A percentile compares a stretch with the other conserved stretches of the same genome.
Evolutionary conservation across 23 tunicate species (phyloP).

Genomic region (Botrylloides violaceus): DNA sequence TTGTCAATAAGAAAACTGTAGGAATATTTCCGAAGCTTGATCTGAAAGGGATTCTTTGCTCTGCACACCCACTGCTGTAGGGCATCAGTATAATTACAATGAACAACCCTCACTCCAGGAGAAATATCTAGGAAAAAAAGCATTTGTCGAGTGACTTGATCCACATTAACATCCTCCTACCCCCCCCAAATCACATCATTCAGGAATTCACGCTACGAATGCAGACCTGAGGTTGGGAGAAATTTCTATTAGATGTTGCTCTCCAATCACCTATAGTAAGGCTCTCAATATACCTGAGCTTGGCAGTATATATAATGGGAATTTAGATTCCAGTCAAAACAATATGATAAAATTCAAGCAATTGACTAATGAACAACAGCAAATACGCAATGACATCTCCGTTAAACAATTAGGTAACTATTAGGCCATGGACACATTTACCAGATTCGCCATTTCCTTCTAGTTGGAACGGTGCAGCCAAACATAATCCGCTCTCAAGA

Average conservation of each 20-base stretch:
- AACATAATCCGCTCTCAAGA: slow-evolving; percentile 43
- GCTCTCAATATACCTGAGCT: no score
- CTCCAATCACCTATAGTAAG: no score
- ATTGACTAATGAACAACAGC: not conserved
- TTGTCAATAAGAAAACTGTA: slow-evolving; percentile 50
- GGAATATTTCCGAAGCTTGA: slow-evolving; percentile 36
- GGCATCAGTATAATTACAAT: slow-evolving; percentile 54
- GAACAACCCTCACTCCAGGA: slow-evolving; percentile 54
- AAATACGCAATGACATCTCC: not conserved
- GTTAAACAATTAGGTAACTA: no score
- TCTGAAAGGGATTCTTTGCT: slow-evolving; percentile 57
- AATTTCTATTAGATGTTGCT: no score
- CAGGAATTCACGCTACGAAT: no score
- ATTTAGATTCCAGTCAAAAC: no score
- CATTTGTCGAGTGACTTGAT: no score
- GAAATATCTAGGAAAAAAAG: slow-evolving; percentile 29
- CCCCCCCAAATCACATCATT: no score
- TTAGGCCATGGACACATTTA: not conserved
- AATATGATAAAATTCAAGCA: not conserved
- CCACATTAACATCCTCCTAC: no score
- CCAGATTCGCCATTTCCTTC: slow-evolving; percentile 19
- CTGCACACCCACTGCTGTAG: slow-evolving; percentile 81
- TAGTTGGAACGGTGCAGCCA: slow-evolving; percentile 59
- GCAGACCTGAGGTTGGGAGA: no score
- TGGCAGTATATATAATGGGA: no score